Percentiles rank a stretch among this genome's conserved stretches.
Conservation (phyloP, 2,888 invertebrate genomes). For the Chouioia cunea region DNA sequence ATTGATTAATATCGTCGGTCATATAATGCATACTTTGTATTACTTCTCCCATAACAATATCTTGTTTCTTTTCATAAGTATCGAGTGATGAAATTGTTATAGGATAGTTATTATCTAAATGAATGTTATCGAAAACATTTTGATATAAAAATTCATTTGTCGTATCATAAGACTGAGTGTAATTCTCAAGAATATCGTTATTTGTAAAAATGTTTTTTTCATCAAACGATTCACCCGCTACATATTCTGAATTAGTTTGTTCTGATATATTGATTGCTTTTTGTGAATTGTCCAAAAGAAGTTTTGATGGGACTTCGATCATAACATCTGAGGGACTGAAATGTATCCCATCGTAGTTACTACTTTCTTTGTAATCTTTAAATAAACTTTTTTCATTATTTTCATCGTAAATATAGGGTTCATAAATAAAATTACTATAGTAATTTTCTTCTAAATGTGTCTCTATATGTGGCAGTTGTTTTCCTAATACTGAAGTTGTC, state of each 20-base stretch:
- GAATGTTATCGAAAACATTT: conserved; percentile 56
- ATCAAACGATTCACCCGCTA: too few species aligned
- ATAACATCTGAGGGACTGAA: too few species aligned
- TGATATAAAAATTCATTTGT: conserved; percentile 53
- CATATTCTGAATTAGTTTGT: too few species aligned
- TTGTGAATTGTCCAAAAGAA: too few species aligned
- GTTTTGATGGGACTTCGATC: too few species aligned
- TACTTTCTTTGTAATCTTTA: conserved; percentile 50
- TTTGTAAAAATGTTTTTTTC: too few species aligned
- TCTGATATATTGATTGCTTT: too few species aligned
- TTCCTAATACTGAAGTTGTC: conserved; percentile 72
- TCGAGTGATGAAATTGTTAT: conserved; percentile 47
- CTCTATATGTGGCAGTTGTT: conserved; percentile 69
- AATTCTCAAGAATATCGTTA: too few species aligned
- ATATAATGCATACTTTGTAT: conserved; percentile 51
- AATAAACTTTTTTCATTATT: conserved; percentile 54
- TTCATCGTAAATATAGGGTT: conserved; percentile 51
- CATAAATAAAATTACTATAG: conserved; percentile 70
- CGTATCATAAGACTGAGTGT: conserved; percentile 46
- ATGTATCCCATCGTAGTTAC: too few species aligned
- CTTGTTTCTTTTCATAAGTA: conserved; percentile 6
- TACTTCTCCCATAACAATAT: conserved; percentile 1
- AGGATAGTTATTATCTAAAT: conserved; percentile 58
- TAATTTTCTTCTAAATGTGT: conserved; percentile 65
- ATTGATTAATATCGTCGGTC: conserved; percentile 57